A percentile compares a stretch with the other conserved stretches of the same genome.
phyloP scores from a whole-genome alignment of 1,140 invertebrate genomes.

The Drosophila leontia region DNA sequence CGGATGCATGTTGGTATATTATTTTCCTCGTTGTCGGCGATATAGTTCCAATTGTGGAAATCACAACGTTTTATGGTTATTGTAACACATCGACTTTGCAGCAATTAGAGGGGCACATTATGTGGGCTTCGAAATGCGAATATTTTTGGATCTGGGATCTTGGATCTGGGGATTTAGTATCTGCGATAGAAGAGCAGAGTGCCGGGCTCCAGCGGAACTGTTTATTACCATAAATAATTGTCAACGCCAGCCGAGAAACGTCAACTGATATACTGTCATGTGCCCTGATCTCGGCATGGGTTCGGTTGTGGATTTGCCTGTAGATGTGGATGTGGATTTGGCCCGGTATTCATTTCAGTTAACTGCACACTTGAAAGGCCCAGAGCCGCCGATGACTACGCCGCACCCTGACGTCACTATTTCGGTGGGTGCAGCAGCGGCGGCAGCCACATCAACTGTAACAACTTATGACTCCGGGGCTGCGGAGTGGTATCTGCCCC shows the following conservation, averaged over 20 bases:
- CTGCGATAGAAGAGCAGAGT: constrained; percentile 38
- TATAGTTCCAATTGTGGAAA: constrained; percentile 47
- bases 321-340: constrained; percentile 19
- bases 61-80: constrained; percentile 61
- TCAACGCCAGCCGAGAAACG: constrained; percentile 71
- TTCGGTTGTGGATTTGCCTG: constrained; percentile 18
- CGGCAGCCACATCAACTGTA: constrained; percentile 45
- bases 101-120: constrained; percentile 74
- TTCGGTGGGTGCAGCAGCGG: constrained; percentile 64
- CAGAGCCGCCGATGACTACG: constrained; percentile 63
- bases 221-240: constrained; percentile 84
- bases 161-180: constrained; percentile 46
- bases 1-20: constrained; percentile 8
- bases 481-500: constrained; percentile 51
- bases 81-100: constrained; percentile 60
- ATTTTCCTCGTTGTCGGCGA: constrained; percentile 16
- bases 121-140: constrained; percentile 40
- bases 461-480: constrained; percentile 36
- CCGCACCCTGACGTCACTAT: constrained; percentile 78
- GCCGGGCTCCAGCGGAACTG: constrained; percentile 62
- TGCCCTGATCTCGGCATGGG: constrained; percentile 51
- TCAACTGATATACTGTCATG: constrained; percentile 78
- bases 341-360: constrained; percentile 75
- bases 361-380: constrained; percentile 78
- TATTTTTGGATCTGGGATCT: constrained; percentile 10